Evolutionary conservation across 2,888 invertebrate genomes (phyloP).

Genomic region (Drosophila paramelanica): DNA sequence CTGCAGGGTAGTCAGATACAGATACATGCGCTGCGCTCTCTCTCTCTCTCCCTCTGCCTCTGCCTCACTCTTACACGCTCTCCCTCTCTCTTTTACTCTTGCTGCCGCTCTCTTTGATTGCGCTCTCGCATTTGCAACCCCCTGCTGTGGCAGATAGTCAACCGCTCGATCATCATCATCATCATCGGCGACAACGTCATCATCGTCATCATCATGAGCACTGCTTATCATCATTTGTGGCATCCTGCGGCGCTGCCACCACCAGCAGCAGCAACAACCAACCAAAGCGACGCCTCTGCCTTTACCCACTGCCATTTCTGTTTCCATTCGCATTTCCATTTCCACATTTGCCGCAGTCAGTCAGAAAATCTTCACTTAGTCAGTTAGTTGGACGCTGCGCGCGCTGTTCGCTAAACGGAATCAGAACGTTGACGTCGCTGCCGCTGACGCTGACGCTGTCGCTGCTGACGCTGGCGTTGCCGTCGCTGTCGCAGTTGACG

Average conservation of each 20-base stretch:
- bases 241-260: conserved; percentile 45
- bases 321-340: conserved; percentile 14
- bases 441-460: conserved; percentile 14
- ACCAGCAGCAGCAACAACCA: conserved; percentile 33
- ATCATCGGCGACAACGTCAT: conserved; percentile 24
- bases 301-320: conserved; percentile 6
- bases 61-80: neutral
- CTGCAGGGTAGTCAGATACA: conserved; percentile 57
- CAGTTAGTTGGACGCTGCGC: conserved; percentile 68
- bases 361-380: conserved; percentile 64
- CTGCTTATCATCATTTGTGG: conserved; percentile 9
- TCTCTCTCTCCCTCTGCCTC: neutral
- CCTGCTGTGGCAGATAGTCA: conserved; percentile 78
- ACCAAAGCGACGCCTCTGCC: conserved; percentile 54
- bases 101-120: conserved; percentile 4
- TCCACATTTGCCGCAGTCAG: conserved; percentile 26
- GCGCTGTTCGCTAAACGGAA: conserved; percentile 62
- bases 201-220: conserved; percentile 11
- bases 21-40: conserved; percentile 24
- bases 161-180: conserved; percentile 58
- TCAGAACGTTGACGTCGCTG: conserved; percentile 32
- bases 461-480: conserved; percentile 20
- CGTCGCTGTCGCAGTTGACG: conserved; percentile 25
- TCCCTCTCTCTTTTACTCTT: conserved; percentile 10
- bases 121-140: conserved; percentile 77